A percentile compares a stretch with the other conserved stretches of the same genome.
phyloP scores from a whole-genome alignment of 2,888 invertebrate genomes.

The Geotrupes spiniger region DNA sequence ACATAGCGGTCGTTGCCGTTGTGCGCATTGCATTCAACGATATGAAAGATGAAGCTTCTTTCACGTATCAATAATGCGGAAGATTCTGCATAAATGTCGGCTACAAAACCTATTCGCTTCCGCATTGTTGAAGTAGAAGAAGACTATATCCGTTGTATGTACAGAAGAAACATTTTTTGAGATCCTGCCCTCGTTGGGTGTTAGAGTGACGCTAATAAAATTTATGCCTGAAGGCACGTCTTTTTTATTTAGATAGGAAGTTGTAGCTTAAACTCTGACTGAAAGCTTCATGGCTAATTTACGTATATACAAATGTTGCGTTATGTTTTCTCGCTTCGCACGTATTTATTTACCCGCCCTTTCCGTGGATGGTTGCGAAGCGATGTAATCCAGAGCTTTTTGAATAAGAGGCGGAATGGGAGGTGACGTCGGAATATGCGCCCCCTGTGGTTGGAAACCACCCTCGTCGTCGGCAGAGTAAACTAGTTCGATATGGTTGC shows the following conservation, averaged over 20 bases:
- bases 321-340: conserved; percentile 21
- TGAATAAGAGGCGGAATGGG: conserved; percentile 73
- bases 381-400: conserved; percentile 69
- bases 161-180: not conserved
- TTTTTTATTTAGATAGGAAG: not conserved
- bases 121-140: not conserved
- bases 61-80: too few species aligned
- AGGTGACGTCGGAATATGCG: conserved; percentile 74
- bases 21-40: not conserved
- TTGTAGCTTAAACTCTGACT: too few species aligned
- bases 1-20: conserved; percentile 16
- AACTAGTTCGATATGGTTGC: conserved; percentile 64
- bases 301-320: conserved; percentile 1
- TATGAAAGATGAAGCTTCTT: too few species aligned
- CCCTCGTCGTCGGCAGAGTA: conserved; percentile 72
- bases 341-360: conserved; percentile 39
- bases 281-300: not conserved
- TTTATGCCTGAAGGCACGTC: not conserved
- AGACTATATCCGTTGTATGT: not conserved
- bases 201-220: not conserved
- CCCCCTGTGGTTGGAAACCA: conserved; percentile 60
- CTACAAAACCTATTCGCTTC: not conserved
- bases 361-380: conserved; percentile 59
- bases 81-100: too few species aligned
- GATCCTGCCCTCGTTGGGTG: not conserved